Conservation (phyloP, 2,113 vertebrate genomes). For the Ciconia boyciana region DNA sequence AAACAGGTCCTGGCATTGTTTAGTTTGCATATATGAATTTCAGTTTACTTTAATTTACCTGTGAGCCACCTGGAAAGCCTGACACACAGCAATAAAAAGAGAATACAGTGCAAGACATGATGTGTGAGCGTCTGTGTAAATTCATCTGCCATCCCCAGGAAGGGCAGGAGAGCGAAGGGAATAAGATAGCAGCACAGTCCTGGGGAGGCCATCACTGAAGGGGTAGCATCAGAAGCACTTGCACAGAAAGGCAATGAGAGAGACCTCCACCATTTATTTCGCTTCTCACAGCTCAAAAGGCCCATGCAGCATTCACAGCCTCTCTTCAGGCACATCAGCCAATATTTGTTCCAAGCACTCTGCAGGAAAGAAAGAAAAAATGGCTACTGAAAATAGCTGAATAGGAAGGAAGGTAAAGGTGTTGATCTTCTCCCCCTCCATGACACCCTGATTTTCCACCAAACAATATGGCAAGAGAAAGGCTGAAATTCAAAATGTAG, state of each 20-base stretch:
- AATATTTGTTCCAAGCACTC: neutral
- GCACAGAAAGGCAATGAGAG: neutral
- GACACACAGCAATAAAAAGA: neutral
- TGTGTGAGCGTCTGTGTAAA: neutral
- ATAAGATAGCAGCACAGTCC: neutral
- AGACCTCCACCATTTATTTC: neutral
- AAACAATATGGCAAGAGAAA: neutral
- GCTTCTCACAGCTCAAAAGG: neutral
- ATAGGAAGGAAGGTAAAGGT: neutral
- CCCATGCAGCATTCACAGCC: neutral
- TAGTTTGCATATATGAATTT: neutral
- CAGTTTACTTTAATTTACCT: neutral
- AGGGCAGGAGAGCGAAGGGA: neutral
- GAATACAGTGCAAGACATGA: neutral
- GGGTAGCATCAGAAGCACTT: neutral
- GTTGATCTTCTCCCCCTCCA: neutral
- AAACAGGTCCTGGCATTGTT: neutral
- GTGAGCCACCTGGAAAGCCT: neutral
- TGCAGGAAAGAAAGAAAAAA: neutral
- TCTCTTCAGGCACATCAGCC: neutral
- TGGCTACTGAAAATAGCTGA: neutral
- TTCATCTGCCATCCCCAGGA: neutral
- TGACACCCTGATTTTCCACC: neutral
- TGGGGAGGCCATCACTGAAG: neutral
- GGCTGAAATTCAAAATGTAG: neutral